Evolutionary conservation across 2,797 vertebrate species (phyloP).

Genomic region (Chaunax sp.): DNA sequence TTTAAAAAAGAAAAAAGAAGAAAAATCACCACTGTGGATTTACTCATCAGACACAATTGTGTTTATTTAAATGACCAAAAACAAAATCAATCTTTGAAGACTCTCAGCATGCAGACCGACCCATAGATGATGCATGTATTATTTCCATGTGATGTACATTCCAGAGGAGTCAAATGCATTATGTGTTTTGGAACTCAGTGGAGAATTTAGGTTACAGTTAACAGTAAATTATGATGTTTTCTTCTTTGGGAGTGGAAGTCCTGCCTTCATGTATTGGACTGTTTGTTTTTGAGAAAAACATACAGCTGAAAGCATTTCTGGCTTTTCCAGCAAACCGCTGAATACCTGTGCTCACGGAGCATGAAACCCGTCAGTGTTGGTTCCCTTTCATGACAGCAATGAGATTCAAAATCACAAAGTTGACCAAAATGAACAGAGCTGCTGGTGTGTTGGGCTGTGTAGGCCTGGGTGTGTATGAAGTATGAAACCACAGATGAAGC

Average conservation of each 20-base stretch:
- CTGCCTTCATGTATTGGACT: neutral
- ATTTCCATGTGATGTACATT: neutral
- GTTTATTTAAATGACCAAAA: no score
- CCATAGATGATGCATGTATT: no score
- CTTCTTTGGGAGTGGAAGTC: neutral
- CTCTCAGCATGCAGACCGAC: no score
- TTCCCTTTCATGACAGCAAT: conserved; percentile 14
- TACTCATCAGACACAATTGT: no score
- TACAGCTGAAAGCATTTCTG: neutral
- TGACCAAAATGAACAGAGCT: conserved; percentile 27
- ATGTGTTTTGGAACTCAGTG: neutral
- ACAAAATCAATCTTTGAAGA: no score
- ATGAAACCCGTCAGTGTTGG: conserved; percentile 9
- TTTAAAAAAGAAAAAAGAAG: no score
- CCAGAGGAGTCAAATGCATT: no score
- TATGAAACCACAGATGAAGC: conserved; percentile 50
- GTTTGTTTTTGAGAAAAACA: conserved; percentile 8
- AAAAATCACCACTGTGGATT: no score
- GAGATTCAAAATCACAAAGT: conserved; percentile 27
- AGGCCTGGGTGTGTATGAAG: neutral
- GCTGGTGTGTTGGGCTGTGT: conserved; percentile 10
- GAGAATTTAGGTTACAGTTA: neutral
- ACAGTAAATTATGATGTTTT: conserved; percentile 6
- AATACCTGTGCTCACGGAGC: conserved; percentile 1
- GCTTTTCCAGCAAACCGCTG: conserved; percentile 1